Evolutionary conservation across 2,888 invertebrate species (phyloP).

Genomic region (Cantharis rufa): DNA sequence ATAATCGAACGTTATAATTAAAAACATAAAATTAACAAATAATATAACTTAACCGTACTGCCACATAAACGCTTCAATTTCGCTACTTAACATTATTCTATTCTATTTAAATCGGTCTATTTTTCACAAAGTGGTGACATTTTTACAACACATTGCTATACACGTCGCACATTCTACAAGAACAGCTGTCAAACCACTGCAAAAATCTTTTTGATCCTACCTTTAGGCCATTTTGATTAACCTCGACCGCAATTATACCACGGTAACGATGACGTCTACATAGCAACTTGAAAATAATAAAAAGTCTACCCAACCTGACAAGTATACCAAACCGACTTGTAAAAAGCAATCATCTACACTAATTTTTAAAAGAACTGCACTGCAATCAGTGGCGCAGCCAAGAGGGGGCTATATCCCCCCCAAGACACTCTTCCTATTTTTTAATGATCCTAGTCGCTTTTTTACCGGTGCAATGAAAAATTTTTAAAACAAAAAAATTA

Average conservation of each 20-base stretch:
- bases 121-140: conserved; percentile 31
- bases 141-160: conserved; percentile 44
- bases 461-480: too few relatives aligned
- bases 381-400: too few relatives aligned
- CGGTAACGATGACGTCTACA: neutral
- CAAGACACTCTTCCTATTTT: too few relatives aligned
- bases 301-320: too few relatives aligned
- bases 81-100: conserved; percentile 9
- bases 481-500: too few relatives aligned
- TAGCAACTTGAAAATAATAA: neutral
- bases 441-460: too few relatives aligned
- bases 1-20: neutral
- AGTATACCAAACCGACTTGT: too few relatives aligned
- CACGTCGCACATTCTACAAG: conserved; percentile 48
- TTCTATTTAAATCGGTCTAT: conserved; percentile 8
- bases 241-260: neutral
- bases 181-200: conserved; percentile 34
- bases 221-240: neutral
- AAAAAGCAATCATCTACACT: too few relatives aligned
- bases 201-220: conserved; percentile 6
- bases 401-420: too few relatives aligned
- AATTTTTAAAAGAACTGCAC: too few relatives aligned
- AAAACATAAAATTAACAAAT: neutral
- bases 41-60: conserved; percentile 12
- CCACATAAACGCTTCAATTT: conserved; percentile 16